Evolutionary conservation across 2,888 invertebrate genomes (phyloP).

Genomic region (Erebia ligea): DNA sequence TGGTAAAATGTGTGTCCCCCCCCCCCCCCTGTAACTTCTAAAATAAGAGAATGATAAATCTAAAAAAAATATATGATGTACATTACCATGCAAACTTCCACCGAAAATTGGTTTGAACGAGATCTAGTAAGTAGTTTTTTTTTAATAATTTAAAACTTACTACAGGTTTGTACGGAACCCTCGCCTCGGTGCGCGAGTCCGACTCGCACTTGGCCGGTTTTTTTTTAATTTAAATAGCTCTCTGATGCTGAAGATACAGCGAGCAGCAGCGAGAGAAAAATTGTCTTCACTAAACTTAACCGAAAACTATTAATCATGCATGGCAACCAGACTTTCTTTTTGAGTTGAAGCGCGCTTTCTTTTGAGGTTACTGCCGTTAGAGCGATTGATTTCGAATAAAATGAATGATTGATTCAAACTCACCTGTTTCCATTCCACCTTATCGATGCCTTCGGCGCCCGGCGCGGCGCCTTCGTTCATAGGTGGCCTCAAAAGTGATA

Average conservation of each 20-base stretch:
- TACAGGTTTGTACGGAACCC: too few species aligned
- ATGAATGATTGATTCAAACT: constrained; percentile 49
- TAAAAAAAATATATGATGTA: too few species aligned
- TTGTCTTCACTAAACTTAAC: neutral
- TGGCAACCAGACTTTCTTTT: neutral
- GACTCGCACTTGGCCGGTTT: too few species aligned
- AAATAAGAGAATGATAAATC: too few species aligned
- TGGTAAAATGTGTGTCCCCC: too few species aligned
- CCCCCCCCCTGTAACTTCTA: too few species aligned
- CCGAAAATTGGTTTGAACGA: too few species aligned
- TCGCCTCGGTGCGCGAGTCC: too few species aligned
- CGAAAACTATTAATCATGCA: neutral
- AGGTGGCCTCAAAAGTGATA: constrained; percentile 93
- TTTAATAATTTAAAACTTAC: too few species aligned
- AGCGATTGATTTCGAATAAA: constrained; percentile 39
- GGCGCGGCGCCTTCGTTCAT: constrained; percentile 86
- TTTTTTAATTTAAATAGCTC: neutral
- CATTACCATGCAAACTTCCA: too few species aligned
- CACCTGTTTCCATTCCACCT: constrained; percentile 96
- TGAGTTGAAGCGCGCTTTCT: neutral
- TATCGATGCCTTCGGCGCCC: constrained; percentile 87
- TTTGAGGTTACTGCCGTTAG: constrained; percentile 17
- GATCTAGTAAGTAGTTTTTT: too few species aligned
- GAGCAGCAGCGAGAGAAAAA: neutral
- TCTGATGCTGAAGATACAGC: neutral